Evolutionary conservation across 2,888 invertebrate genomes (phyloP), one percentile per base, ranked within the genome.

Genomic region (Crepidodera aurea): DNA sequence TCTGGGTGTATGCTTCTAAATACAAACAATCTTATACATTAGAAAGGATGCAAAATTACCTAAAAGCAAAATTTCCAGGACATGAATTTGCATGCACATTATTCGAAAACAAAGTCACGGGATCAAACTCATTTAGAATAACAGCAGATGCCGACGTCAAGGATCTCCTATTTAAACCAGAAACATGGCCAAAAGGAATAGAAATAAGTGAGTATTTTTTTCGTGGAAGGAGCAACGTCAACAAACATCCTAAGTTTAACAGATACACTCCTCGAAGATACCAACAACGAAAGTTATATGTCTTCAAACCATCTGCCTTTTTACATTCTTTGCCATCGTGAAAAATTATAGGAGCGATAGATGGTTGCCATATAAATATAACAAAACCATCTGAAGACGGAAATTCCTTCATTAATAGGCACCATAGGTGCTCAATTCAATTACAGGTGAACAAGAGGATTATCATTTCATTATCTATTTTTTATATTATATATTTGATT

Each of bases 21-120:
- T 37, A 32, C 5, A 18, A 32, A 51, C 18, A 34, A 18, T 32
- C 18, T 13, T 34, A 51, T n/a, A n/a, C 16, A 18, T 5, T 12
- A 18, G 51, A 51, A 34, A 51, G 18, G 15, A 51, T 51, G 22
- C 34, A 51, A 37, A 51, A 51, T 12, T 51, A 51, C 5, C 13
- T 51, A 18, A 12, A 37, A 37, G 34, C 18, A 1, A 51, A 51
- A 18, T 51, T 51, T 18, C 50, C 51, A 18, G 37, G 15, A 27
- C 8, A 51, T 34, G 19, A 19, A 51, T 51, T 51, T 15, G 8
- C 51, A 16, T 10, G 16, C 27, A 37, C 34, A 13, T 12, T 29
- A 32, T 34, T 12, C 37, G 18, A 51, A n/a, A 51, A 51, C 12
- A 51, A 51, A 19, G 22, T 42, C 10, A 6, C 42, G 2, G 42